A percentile compares a stretch with the other conserved stretches of the same genome.
phyloP scores from a whole-genome alignment of 2,113 vertebrate genomes.

The Seriola quinqueradiata region DNA sequence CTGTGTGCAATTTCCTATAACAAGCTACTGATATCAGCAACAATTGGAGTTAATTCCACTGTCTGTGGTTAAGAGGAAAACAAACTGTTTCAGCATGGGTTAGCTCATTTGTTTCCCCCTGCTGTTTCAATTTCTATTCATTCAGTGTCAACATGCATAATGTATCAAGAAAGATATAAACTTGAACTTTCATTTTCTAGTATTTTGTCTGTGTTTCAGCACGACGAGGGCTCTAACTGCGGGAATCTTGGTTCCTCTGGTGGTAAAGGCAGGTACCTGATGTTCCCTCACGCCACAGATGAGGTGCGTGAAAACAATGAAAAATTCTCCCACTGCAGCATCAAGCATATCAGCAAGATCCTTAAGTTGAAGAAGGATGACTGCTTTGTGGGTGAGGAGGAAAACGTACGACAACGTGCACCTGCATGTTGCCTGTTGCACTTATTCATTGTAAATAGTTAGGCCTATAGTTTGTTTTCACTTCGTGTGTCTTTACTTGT shows the following conservation, averaged over 20 bases:
- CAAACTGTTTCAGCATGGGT: neutral
- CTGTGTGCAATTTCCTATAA: neutral
- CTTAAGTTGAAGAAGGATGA: slow-evolving; percentile 85
- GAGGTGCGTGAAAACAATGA: slow-evolving; percentile 87
- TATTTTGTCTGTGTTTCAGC: slow-evolving; percentile 72
- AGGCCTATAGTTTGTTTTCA: neutral
- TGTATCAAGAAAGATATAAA: neutral
- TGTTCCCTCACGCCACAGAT: slow-evolving; percentile 86
- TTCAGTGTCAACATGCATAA: neutral
- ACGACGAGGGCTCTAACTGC: slow-evolving; percentile 84
- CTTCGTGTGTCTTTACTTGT: neutral
- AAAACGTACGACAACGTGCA: neutral
- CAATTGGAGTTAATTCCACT: neutral
- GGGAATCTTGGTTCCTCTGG: slow-evolving; percentile 69
- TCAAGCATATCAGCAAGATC: slow-evolving; percentile 76
- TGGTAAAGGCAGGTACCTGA: slow-evolving; percentile 85
- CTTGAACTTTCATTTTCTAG: rapidly evolving
- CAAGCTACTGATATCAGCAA: neutral
- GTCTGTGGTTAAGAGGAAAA: slow-evolving; percentile 6
- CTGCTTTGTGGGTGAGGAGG: slow-evolving; percentile 86
- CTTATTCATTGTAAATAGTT: slow-evolving; percentile 19
- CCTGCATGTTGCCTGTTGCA: neutral
- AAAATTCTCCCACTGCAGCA: slow-evolving; percentile 87
- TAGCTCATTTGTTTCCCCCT: neutral
- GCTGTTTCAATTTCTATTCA: slow-evolving; percentile 5